Evolutionary conservation across 2,113 vertebrate species (phyloP).

Genomic region (Coracopsis vasa): DNA sequence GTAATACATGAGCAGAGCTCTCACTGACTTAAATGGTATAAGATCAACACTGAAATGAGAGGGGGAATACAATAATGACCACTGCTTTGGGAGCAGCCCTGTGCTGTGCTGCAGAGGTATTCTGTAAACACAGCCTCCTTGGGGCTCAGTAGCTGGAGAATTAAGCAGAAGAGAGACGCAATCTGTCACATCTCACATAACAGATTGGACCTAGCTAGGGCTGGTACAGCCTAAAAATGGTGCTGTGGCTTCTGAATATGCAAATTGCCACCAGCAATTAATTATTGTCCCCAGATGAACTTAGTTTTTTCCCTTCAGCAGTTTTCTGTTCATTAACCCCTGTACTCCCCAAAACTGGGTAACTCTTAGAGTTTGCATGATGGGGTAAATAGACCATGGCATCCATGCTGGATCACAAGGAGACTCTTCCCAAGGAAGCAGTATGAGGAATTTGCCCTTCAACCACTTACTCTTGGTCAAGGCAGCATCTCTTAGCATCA

Average conservation of each 20-base stretch:
- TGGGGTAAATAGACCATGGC: not conserved
- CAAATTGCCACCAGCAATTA: not conserved
- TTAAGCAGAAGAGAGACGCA: not conserved
- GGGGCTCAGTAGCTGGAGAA: not conserved
- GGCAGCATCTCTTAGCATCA: not conserved
- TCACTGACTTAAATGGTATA: not conserved
- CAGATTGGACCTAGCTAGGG: not conserved
- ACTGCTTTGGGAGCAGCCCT: not conserved
- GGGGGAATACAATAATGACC: fast-evolving
- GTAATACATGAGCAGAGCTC: not conserved
- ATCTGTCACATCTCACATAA: not conserved
- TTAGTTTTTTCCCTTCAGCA: not conserved
- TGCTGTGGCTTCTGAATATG: not conserved
- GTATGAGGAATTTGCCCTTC: not conserved
- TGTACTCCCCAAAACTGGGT: not conserved
- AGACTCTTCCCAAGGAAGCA: not conserved
- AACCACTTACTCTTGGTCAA: not conserved
- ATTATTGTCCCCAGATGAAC: not conserved
- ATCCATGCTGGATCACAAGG: not conserved
- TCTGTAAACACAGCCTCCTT: not conserved
- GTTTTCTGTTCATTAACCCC: not conserved
- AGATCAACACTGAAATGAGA: not conserved
- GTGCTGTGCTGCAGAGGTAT: not conserved
- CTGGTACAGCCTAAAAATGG: not conserved
- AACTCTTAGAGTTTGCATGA: not conserved